Percentiles rank a stretch among this genome's conserved stretches.
Conservation (phyloP, 2,113 vertebrate species). For the Platanista minor region DNA sequence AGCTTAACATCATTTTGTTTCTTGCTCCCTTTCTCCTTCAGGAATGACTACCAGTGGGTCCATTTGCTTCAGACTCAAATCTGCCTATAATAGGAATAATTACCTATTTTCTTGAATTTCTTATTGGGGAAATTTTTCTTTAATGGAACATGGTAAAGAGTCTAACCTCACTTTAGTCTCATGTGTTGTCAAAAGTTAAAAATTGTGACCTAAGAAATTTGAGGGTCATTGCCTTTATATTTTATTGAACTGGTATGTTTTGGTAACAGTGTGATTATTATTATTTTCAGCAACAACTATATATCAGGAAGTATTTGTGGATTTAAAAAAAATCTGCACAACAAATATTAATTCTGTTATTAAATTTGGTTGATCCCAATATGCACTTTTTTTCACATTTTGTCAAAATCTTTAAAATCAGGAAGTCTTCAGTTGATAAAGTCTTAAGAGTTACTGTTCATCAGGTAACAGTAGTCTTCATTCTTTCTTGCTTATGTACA, state of each 20-base stretch:
- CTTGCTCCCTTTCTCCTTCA: not conserved
- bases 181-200: slow-evolving; percentile 10
- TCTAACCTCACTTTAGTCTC: not conserved
- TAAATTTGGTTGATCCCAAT: not conserved
- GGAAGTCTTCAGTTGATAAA: not conserved
- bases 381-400: slow-evolving; percentile 8
- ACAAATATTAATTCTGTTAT: not conserved
- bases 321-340: not conserved
- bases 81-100: not conserved
- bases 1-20: not conserved
- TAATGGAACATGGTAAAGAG: not conserved
- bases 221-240: not conserved
- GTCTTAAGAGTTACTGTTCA: not conserved
- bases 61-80: slow-evolving; percentile 14
- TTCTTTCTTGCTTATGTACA: not conserved
- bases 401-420: slow-evolving; percentile 22
- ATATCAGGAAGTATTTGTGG: not conserved
- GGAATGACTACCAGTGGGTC: not conserved
- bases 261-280: not conserved
- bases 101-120: not conserved
- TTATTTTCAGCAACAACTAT: not conserved
- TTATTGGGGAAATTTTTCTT: not conserved
- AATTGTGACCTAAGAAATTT: not conserved
- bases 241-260: not conserved
- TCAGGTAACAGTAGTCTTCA: not conserved